Conservation (phyloP, 2,113 vertebrate genomes). For the Anas platyrhynchos region DNA sequence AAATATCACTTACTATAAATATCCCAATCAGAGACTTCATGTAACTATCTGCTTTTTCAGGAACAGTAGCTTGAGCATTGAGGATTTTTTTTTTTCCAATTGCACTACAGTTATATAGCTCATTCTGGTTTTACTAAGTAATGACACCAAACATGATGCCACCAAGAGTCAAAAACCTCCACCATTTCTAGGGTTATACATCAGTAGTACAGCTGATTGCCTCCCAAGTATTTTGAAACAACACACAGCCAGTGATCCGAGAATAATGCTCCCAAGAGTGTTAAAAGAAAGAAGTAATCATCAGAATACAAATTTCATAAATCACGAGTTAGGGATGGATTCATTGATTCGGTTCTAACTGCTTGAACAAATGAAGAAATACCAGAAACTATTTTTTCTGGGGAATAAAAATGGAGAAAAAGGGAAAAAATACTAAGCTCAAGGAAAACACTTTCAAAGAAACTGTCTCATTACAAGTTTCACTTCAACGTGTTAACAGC, state of each 20-base stretch:
- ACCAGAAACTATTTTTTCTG: neutral
- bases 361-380: neutral
- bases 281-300: neutral
- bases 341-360: neutral
- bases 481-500: neutral
- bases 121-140: neutral
- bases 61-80: neutral
- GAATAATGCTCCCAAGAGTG: rapidly evolving
- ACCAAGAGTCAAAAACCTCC: neutral
- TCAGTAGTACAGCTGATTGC: neutral
- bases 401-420: neutral
- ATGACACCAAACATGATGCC: neutral
- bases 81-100: neutral
- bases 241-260: neutral
- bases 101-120: neutral
- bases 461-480: neutral
- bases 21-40: neutral
- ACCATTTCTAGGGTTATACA: neutral
- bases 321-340: neutral
- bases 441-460: neutral
- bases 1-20: neutral
- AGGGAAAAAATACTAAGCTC: neutral
- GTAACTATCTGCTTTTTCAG: neutral
- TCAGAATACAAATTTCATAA: neutral
- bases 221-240: neutral